Conservation (phyloP, 1,140 invertebrate genomes). For the Lepidurus arcticus region DNA sequence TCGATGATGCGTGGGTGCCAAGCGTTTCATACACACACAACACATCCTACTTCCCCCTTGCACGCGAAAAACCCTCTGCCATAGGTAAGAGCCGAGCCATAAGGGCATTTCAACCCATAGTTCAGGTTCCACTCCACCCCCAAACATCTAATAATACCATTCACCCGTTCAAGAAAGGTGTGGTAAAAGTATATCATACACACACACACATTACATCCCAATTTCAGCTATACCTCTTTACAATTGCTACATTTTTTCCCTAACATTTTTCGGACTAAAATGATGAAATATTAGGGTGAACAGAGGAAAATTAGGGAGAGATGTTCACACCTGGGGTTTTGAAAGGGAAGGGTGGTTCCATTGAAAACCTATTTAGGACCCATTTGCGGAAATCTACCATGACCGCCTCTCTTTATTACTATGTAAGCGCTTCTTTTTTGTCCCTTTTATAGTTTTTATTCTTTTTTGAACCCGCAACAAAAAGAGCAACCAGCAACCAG, state of each 20-base stretch:
- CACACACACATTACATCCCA: background rate
- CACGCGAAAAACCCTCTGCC: too few relatives aligned
- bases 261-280: background rate
- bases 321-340: constrained; percentile 18
- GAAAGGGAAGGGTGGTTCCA: background rate
- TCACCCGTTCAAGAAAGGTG: too few relatives aligned
- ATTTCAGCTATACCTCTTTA: background rate
- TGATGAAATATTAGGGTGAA: too few relatives aligned
- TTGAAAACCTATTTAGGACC: background rate
- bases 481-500: too few relatives aligned
- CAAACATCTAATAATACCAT: too few relatives aligned
- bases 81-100: too few relatives aligned
- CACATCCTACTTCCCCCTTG: background rate
- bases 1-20: background rate
- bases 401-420: constrained; percentile 21
- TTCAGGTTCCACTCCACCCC: too few relatives aligned
- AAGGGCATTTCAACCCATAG: too few relatives aligned
- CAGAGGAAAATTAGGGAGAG: background rate
- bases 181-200: background rate
- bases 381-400: background rate
- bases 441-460: background rate
- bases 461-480: too few relatives aligned
- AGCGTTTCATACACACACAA: background rate
- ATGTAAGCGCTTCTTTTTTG: background rate
- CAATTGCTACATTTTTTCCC: background rate